phyloP scores from a whole-genome alignment of 2,113 vertebrate genomes.

The Hystrix brachyura region DNA sequence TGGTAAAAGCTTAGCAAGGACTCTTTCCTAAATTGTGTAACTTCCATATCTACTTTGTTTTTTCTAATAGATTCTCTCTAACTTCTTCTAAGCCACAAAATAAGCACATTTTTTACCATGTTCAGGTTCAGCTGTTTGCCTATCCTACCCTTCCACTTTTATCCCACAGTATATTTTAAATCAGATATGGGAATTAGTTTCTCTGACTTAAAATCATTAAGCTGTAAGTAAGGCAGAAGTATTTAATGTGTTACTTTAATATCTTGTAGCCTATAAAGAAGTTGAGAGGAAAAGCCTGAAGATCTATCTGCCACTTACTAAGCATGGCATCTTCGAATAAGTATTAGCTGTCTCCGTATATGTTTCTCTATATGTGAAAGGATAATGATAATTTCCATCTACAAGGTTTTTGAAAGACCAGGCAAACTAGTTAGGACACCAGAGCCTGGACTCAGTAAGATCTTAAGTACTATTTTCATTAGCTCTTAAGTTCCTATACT shows the following conservation, averaged over 20 bases:
- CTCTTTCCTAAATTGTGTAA: not conserved
- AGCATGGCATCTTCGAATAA: not conserved
- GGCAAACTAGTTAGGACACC: not conserved
- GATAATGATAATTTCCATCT: not conserved
- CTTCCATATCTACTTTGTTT: not conserved
- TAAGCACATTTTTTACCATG: not conserved
- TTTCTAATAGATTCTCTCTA: not conserved
- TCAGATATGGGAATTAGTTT: not conserved
- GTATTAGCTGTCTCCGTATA: not conserved
- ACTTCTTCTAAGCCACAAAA: constrained; percentile 19
- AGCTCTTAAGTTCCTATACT: not conserved
- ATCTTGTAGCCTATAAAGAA: not conserved
- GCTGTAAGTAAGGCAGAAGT: not conserved
- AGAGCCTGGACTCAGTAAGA: not conserved
- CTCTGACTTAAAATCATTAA: constrained; percentile 47
- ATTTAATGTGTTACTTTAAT: not conserved
- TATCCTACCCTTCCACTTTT: not conserved
- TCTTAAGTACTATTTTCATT: not conserved
- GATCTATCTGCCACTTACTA: not conserved
- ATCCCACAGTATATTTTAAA: not conserved
- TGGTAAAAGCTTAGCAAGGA: not conserved
- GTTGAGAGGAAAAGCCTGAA: not conserved
- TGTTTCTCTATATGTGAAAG: not conserved
- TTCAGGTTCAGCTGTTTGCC: not conserved
- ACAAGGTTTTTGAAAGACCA: not conserved